Base-by-base conservation (phyloP, 2,113 vertebrate genomes). In the Tupaia tana region DNA sequence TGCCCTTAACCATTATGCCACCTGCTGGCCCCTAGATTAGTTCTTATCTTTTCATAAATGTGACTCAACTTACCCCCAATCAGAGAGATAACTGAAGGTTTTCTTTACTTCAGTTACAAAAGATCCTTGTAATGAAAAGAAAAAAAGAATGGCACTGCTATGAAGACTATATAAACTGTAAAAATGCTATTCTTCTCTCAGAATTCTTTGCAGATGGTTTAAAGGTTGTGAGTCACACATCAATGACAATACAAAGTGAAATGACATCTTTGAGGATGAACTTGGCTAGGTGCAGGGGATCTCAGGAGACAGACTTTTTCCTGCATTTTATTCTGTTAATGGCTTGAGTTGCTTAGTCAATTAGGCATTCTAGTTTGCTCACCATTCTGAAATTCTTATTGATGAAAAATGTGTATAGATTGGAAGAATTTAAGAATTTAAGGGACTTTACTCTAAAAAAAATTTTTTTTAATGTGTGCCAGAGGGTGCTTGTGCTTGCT, bases 71-170 rank as follows among this genome's bases (percentile, higher is more conserved):
- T 29, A 43, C 13, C 13, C 8, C 22, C n/a, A 24, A 9, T 90
- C 82, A 74, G 20, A 90, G 61, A 84, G 52, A 79, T 71, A 24
- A n/a, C 22, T 29, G 59, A 86, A 80, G 71, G 43, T 43, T 73
- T 25, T 90, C 93, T 90, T 84, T 64, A 89, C 27, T 93, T 78
- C 14, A 79, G 13, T 86, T 92, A 61, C 25, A 59, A 34, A 93
- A 86, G 63, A 24, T 75, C 90, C 25, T 59, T 54, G 0, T 91
- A 67, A 81, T 86, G 29, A 71, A 20, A 24, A 54, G 31, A 6
- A 54, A 20, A 67, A 29, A 2, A 54, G 64, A 91, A 43, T 58
- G 52, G 16, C 74, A 8, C 19, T 16, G 5, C n/a, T 78, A 0
- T 43, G 31, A 80, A 88, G 29, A 52, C 58, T 12, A 3, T 10